phyloP scores from a whole-genome alignment of 2,113 vertebrate species.

The Rhinoptilus africanus region DNA sequence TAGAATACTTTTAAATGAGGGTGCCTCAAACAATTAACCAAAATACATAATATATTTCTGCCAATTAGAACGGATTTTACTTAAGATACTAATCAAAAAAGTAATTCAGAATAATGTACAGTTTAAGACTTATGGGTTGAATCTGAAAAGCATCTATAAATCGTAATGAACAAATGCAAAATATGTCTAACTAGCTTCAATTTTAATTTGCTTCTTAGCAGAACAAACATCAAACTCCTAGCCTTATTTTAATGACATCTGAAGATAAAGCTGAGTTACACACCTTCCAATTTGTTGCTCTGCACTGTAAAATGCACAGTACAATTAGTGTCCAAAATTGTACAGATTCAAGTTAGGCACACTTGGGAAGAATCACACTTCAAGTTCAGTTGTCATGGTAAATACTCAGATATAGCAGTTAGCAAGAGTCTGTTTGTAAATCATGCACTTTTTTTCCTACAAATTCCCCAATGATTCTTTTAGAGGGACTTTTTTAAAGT shows the following conservation, averaged over 20 bases:
- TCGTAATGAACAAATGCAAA: background rate
- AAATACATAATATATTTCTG: background rate
- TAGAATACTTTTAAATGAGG: background rate
- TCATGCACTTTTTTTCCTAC: fast-evolving
- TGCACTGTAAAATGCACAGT: background rate
- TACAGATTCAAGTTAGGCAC: background rate
- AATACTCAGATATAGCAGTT: background rate
- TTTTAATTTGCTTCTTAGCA: background rate
- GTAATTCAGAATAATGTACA: background rate
- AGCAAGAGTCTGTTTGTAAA: background rate
- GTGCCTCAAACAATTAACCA: background rate
- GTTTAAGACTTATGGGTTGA: background rate
- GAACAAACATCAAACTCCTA: background rate
- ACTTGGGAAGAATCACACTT: background rate
- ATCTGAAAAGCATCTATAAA: background rate
- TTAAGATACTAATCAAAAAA: background rate
- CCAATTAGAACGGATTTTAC: background rate
- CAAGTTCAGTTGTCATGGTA: background rate
- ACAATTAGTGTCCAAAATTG: background rate
- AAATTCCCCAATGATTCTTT: background rate
- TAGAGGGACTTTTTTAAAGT: background rate
- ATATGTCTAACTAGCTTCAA: background rate
- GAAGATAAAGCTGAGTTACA: background rate
- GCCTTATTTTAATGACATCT: background rate
- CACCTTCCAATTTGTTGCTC: background rate